Base-by-base conservation (phyloP, 2,797 vertebrate genomes). In the Pseudomugil gertrudae region DNA sequence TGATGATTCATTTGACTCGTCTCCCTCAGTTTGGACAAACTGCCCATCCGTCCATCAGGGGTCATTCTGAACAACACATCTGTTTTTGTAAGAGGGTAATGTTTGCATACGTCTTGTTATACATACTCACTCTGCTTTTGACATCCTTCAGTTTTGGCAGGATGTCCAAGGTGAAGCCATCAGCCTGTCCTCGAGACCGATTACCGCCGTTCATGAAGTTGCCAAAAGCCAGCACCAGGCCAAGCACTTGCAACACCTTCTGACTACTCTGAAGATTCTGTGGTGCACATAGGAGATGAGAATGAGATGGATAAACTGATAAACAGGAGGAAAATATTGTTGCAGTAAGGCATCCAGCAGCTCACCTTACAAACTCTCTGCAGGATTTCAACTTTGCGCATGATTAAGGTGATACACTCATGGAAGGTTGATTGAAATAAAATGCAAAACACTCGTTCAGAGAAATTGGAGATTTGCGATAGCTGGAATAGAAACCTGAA, bases 191-290 rank as follows among this genome's bases (percentile, higher is more conserved):
- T 76, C 98, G 91, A 7, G 96, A 96, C 38, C 96, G 94, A 88
- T 99, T 99, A 64, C 98, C 97, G 76, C 97, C 97, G 21, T 99
- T 99, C 98, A 99, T 98, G 85, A 96, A 98, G 93, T 99, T 99
- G 57, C 98, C 98, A 78, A 99, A 97, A 35, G 96, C 96, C 66
- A 99, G 94, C 69, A 99, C 95, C 88, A 99, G 92, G 69, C 96
- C 95, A 50, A 99, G 92, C 66, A 99, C 92, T 74, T 94, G 93
- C 90, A 96, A 91, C 43, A 99, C 95, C 57, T 92, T 91, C 76
- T 93, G 69, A 33, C 95, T 93, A 47, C 89, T 94, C 87, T 95
- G 93, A 66, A 99, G 75, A 57, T 88, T 93, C 98, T 99, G 85
- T 23, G 6, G n/a, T 23, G 65, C 14, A 58, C 29, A 57, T 63